These are phyloP conservation scores for Botia almorhae DNA, from an alignment of 2,797 vertebrate genomes.

Conservation along the genomic window DNA sequence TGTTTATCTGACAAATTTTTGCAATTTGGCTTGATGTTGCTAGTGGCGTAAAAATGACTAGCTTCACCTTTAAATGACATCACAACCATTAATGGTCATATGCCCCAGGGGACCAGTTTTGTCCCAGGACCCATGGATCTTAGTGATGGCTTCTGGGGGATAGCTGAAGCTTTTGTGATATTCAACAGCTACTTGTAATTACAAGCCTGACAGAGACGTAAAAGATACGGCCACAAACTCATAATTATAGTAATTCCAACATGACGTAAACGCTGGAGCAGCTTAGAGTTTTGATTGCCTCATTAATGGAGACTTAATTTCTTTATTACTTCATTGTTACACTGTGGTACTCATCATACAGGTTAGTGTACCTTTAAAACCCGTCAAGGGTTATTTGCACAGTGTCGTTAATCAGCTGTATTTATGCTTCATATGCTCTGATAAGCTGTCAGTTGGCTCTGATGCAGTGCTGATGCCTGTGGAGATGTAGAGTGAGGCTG, in stretches of 20 bases:
- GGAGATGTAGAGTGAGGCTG: slow-evolving; percentile 5
- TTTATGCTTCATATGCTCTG: slow-evolving; percentile 39
- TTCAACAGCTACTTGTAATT: slow-evolving; percentile 10
- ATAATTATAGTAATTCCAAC: slow-evolving; percentile 19
- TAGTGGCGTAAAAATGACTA: background rate
- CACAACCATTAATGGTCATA: background rate
- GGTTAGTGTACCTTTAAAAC: background rate
- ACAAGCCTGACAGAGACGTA: background rate
- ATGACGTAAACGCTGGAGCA: slow-evolving; percentile 7
- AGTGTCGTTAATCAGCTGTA: slow-evolving; percentile 19
- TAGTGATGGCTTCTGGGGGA: background rate
- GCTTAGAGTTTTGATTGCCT: slow-evolving; percentile 12
- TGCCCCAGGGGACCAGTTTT: background rate
- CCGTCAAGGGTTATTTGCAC: background rate
- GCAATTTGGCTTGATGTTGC: background rate
- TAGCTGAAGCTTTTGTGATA: background rate
- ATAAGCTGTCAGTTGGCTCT: slow-evolving; percentile 32
- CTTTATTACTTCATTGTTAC: background rate
- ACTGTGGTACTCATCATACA: background rate
- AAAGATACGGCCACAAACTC: background rate
- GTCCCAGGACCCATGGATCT: background rate
- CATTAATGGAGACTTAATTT: slow-evolving; percentile 17
- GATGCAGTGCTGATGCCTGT: slow-evolving; percentile 23
- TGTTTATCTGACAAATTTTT: background rate
- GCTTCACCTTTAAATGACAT: background rate